Evolutionary conservation across 2,113 vertebrate species (phyloP).

Genomic region (Campylomormyrus numenius): DNA sequence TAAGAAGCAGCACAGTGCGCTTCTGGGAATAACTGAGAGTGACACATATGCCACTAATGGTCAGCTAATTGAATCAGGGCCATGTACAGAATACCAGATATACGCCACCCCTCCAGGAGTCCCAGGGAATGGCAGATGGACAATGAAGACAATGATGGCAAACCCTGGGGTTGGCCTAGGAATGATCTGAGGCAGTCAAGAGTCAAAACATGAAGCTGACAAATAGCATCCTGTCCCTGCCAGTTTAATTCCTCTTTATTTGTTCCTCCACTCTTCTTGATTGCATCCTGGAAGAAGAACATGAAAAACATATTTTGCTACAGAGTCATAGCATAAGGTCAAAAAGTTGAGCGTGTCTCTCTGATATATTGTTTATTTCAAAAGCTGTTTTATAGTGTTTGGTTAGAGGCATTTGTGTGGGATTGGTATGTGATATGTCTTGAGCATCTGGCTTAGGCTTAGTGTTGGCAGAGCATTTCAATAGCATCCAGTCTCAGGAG

Average conservation of each 20-base stretch:
- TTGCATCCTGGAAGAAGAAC: background rate
- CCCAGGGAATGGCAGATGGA: background rate
- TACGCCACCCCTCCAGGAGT: background rate
- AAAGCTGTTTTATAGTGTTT: background rate
- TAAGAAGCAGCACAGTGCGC: background rate
- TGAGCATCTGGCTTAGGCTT: slow-evolving; percentile 3
- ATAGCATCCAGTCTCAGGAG: background rate
- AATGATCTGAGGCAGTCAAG: background rate
- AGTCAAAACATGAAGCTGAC: background rate
- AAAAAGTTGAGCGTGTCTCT: background rate
- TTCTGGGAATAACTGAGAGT: background rate
- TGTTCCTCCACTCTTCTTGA: background rate
- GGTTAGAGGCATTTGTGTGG: background rate
- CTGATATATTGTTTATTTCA: background rate
- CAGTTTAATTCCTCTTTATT: background rate
- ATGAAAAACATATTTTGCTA: slow-evolving; percentile 1
- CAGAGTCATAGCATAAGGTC: background rate
- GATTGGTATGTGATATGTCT: background rate
- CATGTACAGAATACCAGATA: background rate
- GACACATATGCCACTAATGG: background rate
- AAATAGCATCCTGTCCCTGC: background rate
- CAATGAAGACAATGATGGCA: background rate
- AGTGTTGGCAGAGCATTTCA: background rate
- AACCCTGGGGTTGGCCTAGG: background rate
- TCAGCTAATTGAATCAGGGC: background rate